These are phyloP conservation scores for Mirounga angustirostris DNA, from an alignment of 2,113 vertebrate genomes.

Conservation along the genomic window DNA sequence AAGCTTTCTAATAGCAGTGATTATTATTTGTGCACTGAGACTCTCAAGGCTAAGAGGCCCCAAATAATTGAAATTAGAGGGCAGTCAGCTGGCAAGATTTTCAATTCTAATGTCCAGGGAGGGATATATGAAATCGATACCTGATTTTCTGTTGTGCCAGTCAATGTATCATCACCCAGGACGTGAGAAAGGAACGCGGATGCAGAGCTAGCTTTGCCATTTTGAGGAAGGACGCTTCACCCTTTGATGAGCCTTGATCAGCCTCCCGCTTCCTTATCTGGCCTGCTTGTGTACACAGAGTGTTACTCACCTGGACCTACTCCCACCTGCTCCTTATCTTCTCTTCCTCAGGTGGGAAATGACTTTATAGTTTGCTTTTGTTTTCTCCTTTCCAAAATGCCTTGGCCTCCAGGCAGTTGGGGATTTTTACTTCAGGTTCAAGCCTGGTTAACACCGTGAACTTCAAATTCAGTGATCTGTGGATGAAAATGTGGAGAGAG, in stretches of 20 bases:
- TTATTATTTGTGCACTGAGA: conserved; percentile 16
- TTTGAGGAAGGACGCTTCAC: not conserved
- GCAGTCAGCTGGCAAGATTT: not conserved
- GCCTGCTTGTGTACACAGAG: not conserved
- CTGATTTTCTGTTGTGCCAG: not conserved
- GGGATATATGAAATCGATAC: conserved; percentile 1
- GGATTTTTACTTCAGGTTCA: not conserved
- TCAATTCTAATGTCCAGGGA: conserved; percentile 10
- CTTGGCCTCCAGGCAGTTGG: not conserved
- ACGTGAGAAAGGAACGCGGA: not conserved
- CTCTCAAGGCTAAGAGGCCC: conserved; percentile 3
- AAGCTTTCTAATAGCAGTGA: not conserved
- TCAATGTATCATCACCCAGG: not conserved
- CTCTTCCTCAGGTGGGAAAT: not conserved
- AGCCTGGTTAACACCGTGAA: not conserved
- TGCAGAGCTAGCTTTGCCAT: not conserved
- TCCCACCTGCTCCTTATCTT: too few species aligned
- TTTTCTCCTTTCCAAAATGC: not conserved
- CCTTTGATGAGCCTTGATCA: accelerated
- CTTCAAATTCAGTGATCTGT: not conserved
- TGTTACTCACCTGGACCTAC: accelerated
- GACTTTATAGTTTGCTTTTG: not conserved
- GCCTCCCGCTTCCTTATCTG: not conserved
- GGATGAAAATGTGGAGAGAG: not conserved
- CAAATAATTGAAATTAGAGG: conserved; percentile 53